A percentile compares a stretch with the other conserved stretches of the same genome.
Evolutionary conservation across 2,888 invertebrate genomes (phyloP).

Genomic region (Phortica magna): DNA sequence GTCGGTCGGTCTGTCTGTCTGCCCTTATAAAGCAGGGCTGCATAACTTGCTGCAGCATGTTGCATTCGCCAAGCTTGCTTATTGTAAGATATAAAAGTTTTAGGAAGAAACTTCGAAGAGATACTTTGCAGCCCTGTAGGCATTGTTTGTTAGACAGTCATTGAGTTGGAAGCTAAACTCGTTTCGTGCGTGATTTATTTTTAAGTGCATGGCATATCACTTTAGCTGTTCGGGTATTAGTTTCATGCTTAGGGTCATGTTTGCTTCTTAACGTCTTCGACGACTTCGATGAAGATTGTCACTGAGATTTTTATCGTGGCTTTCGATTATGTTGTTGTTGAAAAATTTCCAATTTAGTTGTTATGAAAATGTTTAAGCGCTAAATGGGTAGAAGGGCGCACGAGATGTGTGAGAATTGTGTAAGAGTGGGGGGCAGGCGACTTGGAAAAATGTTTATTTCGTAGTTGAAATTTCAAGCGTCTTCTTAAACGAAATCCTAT

Average conservation of each 20-base stretch:
- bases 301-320: background rate
- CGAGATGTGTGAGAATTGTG: background rate
- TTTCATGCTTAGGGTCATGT: background rate
- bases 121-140: background rate
- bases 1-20: background rate
- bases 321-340: conserved; percentile 28
- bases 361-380: background rate
- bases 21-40: background rate
- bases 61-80: background rate
- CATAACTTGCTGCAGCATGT: background rate
- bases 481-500: too few species aligned
- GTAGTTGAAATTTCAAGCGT: too few species aligned
- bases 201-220: conserved; percentile 9
- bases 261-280: background rate
- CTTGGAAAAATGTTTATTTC: too few species aligned
- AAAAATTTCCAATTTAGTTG: conserved; percentile 24
- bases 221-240: background rate
- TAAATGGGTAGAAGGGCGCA: background rate
- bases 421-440: background rate
- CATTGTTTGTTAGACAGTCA: background rate
- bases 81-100: too few species aligned
- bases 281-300: too few species aligned
- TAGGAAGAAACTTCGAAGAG: too few species aligned
- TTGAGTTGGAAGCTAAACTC: background rate
- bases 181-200: conserved; percentile 25